Percentiles rank a stretch among this genome's conserved stretches.
phyloP scores from a whole-genome alignment of 2,113 vertebrate genomes.

The Ahaetulla prasina region DNA sequence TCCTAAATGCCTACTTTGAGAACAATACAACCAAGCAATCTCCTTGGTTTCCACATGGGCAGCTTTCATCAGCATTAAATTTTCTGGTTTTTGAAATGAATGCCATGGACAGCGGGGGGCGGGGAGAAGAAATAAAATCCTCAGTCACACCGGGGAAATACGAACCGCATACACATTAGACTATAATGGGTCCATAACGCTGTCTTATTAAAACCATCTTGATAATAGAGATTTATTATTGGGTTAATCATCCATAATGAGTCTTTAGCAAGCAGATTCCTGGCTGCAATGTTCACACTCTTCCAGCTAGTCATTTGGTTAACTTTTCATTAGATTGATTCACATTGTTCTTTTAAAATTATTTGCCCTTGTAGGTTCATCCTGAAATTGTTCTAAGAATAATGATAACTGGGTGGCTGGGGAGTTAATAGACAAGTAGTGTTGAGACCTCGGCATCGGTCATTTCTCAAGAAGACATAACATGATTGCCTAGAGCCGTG shows the following conservation, averaged over 20 bases:
- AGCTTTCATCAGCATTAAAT: slow-evolving; percentile 11
- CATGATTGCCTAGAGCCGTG: neutral
- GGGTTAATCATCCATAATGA: slow-evolving; percentile 36
- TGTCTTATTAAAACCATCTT: slow-evolving; percentile 40
- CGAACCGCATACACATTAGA: neutral
- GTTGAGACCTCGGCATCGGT: neutral
- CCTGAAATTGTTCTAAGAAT: neutral
- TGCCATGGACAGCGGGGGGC: rapidly evolving
- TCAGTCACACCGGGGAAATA: neutral
- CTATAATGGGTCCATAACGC: slow-evolving; percentile 10
- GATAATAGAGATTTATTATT: slow-evolving; percentile 40
- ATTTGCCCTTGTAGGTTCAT: neutral
- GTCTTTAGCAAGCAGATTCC: slow-evolving; percentile 38
- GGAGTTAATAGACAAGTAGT: neutral
- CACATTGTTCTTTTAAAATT: neutral
- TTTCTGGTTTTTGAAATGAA: slow-evolving; percentile 26
- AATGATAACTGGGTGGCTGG: neutral
- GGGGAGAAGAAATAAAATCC: neutral
- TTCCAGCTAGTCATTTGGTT: slow-evolving; percentile 19
- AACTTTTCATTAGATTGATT: neutral
- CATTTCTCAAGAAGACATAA: neutral
- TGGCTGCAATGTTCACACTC: slow-evolving; percentile 16
- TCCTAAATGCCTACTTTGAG: slow-evolving; percentile 19
- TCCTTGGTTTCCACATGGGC: slow-evolving; percentile 31
- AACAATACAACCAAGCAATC: slow-evolving; percentile 22